These are phyloP conservation scores for Nomia melanderi DNA, from an alignment of 1,140 invertebrate genomes.

Conservation along the genomic window DNA sequence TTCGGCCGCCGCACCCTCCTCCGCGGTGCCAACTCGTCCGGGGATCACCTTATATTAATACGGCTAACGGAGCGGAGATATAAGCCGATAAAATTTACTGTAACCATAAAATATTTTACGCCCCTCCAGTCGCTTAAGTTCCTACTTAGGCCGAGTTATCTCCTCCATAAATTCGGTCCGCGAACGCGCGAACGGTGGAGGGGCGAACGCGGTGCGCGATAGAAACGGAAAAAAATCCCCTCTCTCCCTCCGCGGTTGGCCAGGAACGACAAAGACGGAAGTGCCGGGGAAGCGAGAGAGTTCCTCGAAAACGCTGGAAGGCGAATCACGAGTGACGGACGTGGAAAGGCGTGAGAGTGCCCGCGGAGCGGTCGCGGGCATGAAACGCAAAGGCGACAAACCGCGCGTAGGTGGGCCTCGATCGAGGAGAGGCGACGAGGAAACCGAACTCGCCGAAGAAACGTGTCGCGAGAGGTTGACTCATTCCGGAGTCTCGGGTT, in stretches of 20 bases:
- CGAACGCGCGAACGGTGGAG: background rate
- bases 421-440: slow-evolving; percentile 48
- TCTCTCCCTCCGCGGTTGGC: too few relatives aligned
- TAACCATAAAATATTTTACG: slow-evolving; percentile 49
- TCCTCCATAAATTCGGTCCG: background rate
- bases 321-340: background rate
- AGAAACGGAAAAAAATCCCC: background rate
- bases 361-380: too few relatives aligned
- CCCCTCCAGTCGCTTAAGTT: slow-evolving; percentile 36
- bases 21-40: too few relatives aligned
- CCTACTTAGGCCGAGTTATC: slow-evolving; percentile 28
- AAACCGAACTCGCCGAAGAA: slow-evolving; percentile 28
- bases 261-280: too few relatives aligned
- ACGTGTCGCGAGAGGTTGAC: slow-evolving; percentile 50
- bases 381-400: background rate
- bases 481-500: slow-evolving; percentile 31
- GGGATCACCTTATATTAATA: slow-evolving; percentile 34
- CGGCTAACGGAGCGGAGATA: slow-evolving; percentile 21
- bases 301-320: background rate
- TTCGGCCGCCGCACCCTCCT: too few relatives aligned
- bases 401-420: slow-evolving; percentile 50
- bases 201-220: background rate
- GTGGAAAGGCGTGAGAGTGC: background rate
- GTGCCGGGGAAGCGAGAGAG: too few relatives aligned
- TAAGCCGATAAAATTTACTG: slow-evolving; percentile 46